These are phyloP conservation scores for Zootermopsis nevadensis DNA, from an alignment of 2,888 invertebrate genomes.

Conservation along the genomic window DNA sequence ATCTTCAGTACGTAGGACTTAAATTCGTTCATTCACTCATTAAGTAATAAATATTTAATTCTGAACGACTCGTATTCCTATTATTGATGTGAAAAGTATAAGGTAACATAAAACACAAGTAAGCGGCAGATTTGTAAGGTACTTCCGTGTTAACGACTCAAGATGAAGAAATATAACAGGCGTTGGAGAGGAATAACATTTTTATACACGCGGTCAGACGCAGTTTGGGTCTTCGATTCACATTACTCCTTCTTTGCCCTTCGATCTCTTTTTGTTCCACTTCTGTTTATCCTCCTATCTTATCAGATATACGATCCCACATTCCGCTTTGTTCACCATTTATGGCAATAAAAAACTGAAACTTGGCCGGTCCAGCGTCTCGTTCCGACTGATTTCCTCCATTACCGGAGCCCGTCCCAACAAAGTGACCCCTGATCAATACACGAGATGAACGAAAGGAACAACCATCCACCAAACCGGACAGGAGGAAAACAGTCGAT, in stretches of 20 bases:
- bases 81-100: too few relatives aligned
- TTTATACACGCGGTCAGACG: not conserved
- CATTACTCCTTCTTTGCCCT: not conserved
- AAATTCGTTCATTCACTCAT: too few relatives aligned
- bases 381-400: not conserved
- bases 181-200: not conserved
- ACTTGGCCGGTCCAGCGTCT: not conserved
- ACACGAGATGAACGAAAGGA: not conserved
- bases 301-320: not conserved
- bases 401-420: not conserved
- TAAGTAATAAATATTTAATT: too few relatives aligned
- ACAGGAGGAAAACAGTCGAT: not conserved
- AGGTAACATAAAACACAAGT: too few relatives aligned
- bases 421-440: conserved; percentile 3
- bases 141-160: too few relatives aligned
- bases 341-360: conserved; percentile 5
- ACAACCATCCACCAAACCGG: not conserved
- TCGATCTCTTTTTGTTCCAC: too few relatives aligned
- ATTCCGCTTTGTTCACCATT: not conserved
- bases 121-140: too few relatives aligned
- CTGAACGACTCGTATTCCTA: too few relatives aligned
- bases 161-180: too few relatives aligned
- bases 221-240: not conserved
- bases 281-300: not conserved
- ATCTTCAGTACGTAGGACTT: too few relatives aligned